phyloP scores from a whole-genome alignment of 1,140 invertebrate genomes.

The Manduca sexta region DNA sequence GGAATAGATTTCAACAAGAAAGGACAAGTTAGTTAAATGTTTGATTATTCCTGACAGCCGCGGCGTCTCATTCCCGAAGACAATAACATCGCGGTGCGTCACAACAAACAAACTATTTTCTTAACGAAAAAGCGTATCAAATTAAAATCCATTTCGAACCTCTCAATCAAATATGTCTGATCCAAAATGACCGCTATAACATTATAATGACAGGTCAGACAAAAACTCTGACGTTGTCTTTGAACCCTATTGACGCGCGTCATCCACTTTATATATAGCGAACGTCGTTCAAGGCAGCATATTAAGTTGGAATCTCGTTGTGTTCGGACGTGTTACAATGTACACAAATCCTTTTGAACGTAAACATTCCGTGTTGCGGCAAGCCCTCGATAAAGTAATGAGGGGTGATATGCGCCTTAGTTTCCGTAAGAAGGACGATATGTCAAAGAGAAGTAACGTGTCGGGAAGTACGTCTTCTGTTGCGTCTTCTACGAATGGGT shows the following conservation, averaged over 20 bases:
- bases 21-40: too few species aligned
- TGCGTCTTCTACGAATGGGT: constrained; percentile 29
- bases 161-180: too few species aligned
- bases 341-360: constrained; percentile 65
- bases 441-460: constrained; percentile 30
- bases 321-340: constrained; percentile 46
- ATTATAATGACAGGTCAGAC: not conserved
- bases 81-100: too few species aligned
- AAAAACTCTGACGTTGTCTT: not conserved
- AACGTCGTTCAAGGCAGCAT: constrained; percentile 21
- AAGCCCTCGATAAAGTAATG: constrained; percentile 55
- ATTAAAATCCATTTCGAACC: too few species aligned
- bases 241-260: not conserved
- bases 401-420: constrained; percentile 43
- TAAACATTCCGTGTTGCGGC: constrained; percentile 60
- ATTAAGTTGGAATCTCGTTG: constrained; percentile 22
- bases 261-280: constrained; percentile 30
- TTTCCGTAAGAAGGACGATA: constrained; percentile 45
- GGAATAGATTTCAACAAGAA: too few species aligned
- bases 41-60: too few species aligned
- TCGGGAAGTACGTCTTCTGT: constrained; percentile 39
- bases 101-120: too few species aligned
- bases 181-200: too few species aligned
- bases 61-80: too few species aligned
- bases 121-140: too few species aligned